These are phyloP conservation scores for Monochamus saltuarius DNA, from an alignment of 1,140 invertebrate species.

Conservation along the genomic window DNA sequence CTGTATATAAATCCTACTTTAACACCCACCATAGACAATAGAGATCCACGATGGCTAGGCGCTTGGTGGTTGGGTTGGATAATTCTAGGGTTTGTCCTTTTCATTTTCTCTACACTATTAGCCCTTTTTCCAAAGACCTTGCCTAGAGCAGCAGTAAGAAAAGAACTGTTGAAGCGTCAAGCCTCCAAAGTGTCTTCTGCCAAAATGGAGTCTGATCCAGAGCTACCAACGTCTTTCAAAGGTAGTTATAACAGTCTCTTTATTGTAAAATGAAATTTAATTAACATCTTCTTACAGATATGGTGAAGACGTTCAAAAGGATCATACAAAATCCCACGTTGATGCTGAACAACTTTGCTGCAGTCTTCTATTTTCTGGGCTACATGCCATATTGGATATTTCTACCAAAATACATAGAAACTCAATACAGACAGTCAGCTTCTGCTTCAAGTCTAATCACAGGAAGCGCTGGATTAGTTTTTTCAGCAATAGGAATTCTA, in stretches of 20 bases:
- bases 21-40: conserved; percentile 66
- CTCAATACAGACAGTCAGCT: conserved; percentile 71
- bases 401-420: conserved; percentile 76
- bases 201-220: conserved; percentile 48
- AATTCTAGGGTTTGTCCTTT: conserved; percentile 63
- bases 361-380: conserved; percentile 70
- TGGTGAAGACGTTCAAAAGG: conserved; percentile 64
- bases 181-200: conserved; percentile 36
- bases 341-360: conserved; percentile 68
- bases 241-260: conserved; percentile 33
- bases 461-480: conserved; percentile 69
- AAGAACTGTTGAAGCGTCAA: conserved; percentile 53
- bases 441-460: conserved; percentile 68
- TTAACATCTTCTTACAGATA: conserved; percentile 53
- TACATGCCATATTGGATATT: conserved; percentile 76
- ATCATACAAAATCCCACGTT: conserved; percentile 65
- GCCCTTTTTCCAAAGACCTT: conserved; percentile 67
- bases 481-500: conserved; percentile 71
- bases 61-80: conserved; percentile 83
- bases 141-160: conserved; percentile 61
- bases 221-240: conserved; percentile 46
- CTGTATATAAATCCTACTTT: conserved; percentile 69
- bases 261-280: not conserved
- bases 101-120: conserved; percentile 64
- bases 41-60: conserved; percentile 74